These are phyloP conservation scores for Sciurus carolinensis DNA, from an alignment of 2,797 vertebrate genomes.

Conservation along the genomic window DNA sequence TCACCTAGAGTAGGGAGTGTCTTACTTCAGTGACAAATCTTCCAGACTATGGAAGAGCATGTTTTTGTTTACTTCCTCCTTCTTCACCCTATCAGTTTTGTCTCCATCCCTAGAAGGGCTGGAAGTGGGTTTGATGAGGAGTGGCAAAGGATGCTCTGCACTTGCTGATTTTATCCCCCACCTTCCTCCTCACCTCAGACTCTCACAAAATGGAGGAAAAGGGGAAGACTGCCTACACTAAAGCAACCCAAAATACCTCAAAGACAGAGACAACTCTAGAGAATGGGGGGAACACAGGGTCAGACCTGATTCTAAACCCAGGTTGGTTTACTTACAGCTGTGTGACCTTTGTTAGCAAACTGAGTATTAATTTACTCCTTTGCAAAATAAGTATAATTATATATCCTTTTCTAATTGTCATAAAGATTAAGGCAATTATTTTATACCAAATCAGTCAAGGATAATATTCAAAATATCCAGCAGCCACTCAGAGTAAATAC, in stretches of 20 bases:
- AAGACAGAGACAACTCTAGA: background rate
- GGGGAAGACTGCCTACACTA: background rate
- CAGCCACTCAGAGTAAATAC: background rate
- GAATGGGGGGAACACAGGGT: background rate
- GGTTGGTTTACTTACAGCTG: background rate
- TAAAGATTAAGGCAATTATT: constrained; percentile 2
- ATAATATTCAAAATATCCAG: background rate
- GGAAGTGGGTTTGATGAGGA: background rate
- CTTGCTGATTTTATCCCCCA: background rate
- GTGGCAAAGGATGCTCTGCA: background rate
- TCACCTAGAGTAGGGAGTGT: constrained; percentile 75
- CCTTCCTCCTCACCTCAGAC: background rate
- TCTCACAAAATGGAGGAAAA: background rate
- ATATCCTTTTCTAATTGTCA: background rate
- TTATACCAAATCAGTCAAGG: background rate
- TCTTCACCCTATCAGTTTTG: background rate
- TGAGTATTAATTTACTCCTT: background rate
- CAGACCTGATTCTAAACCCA: background rate
- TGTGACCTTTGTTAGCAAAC: background rate
- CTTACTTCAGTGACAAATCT: background rate
- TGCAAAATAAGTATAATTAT: background rate
- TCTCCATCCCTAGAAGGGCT: background rate
- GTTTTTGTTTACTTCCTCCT: constrained; percentile 8
- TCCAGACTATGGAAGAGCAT: constrained; percentile 7
- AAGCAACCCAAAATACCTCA: background rate